Evolutionary conservation across 2,888 invertebrate species (phyloP), one percentile per base, ranked within the genome.

Genomic region (Tridacna gigas): DNA sequence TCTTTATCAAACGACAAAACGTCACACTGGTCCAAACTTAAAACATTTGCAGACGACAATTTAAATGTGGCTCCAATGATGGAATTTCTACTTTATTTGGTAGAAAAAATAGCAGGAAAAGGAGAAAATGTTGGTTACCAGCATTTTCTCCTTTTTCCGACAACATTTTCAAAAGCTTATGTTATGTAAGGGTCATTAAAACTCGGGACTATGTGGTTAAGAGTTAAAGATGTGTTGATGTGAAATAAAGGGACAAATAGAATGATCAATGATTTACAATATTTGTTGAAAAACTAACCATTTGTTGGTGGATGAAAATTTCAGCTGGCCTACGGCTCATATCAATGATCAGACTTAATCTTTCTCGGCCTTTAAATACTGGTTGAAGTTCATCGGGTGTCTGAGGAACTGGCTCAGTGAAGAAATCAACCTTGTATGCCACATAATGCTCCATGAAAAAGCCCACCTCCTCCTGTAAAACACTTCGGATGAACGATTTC

Each of bases 321-420:
- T 37, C 67, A 37, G 67, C 67, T 12, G 37, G 45, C 4, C n/a
- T 37, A 0, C 20, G 69, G 0, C 75, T 71, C 63, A 80, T 63
- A 51, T 71, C 61, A 47, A 80, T 37, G 63, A 63, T 71, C 0
- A 80, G 28, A n/a, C 20, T 48, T 22, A 80, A 28, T n/a, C 76
- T 63, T 26, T 80, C 63, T 37, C 26, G 48, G 0, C 47, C 45
- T 5, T 15, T 51, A 71, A 45, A 71, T 25, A 15, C 47, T 20
- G 9, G 22, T 28, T 71, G 61, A 63, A 80, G 63, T 28, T 71
- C 76, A 11, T 76, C 71, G 20, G 71, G 71, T 4, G 1, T 25
- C 7, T 51, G 51, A 51, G 5, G 25, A 0, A 71, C 71, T 11
- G 71, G 51, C 28, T 51, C 15, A 7, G 67, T 71, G 11, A 51